Conservation (phyloP, 2,888 invertebrate species). For the Drosophila demipolita region DNA sequence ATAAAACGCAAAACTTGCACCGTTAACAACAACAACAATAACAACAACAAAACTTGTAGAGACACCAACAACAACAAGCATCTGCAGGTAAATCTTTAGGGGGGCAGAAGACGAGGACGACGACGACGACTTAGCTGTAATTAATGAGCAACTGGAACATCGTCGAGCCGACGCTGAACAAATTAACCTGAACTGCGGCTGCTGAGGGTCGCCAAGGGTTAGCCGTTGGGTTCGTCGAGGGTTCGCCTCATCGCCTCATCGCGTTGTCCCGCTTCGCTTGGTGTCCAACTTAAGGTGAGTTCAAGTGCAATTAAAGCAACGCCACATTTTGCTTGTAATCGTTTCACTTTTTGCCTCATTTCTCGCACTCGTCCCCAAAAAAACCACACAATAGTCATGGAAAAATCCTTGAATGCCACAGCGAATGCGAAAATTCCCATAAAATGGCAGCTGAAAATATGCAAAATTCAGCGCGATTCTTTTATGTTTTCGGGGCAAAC, state of each 20-base stretch:
- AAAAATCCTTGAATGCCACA: constrained; percentile 7
- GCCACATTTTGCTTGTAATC: constrained; percentile 56
- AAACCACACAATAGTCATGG: constrained; percentile 12
- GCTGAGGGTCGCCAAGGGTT: constrained; percentile 14
- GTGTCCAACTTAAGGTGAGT: constrained; percentile 41
- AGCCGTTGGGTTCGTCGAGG: background rate
- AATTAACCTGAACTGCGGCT: constrained; percentile 68
- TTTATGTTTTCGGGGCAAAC: background rate
- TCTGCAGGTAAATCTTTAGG: constrained; percentile 72
- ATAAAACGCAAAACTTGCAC: constrained; percentile 58
- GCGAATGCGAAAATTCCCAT: background rate
- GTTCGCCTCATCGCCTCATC: background rate
- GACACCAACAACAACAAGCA: constrained; percentile 31
- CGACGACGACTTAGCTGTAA: constrained; percentile 64
- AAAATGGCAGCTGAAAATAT: background rate
- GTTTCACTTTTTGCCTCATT: constrained; percentile 1
- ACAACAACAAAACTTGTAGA: constrained; percentile 6
- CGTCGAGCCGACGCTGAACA: constrained; percentile 60
- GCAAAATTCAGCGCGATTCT: background rate
- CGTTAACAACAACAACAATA: constrained; percentile 25
- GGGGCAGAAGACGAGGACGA: constrained; percentile 7
- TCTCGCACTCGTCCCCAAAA: background rate
- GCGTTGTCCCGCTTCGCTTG: background rate
- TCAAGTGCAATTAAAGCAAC: constrained; percentile 72
- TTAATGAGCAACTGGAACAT: constrained; percentile 76